Percentiles rank a stretch among this genome's conserved stretches.
Evolutionary conservation across 2,888 invertebrate species (phyloP).

Genomic region (Drosophila formosana): DNA sequence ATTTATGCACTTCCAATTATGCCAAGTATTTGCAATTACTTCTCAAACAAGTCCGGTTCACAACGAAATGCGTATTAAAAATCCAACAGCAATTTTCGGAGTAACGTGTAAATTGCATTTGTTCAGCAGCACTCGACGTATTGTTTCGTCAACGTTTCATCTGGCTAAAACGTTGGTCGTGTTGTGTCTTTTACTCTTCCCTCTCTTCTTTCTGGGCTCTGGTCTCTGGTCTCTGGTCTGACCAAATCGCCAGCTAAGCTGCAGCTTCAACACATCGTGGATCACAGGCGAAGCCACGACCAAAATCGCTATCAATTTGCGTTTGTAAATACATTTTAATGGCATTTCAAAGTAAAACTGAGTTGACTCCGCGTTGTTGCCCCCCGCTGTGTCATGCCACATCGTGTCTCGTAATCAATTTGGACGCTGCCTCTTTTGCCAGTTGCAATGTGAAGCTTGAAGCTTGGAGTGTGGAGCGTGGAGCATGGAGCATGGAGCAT

Average conservation of each 20-base stretch:
- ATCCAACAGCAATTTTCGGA: background rate
- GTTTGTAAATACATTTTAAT: slow-evolving; percentile 82
- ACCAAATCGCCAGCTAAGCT: slow-evolving; percentile 69
- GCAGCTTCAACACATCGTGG: slow-evolving; percentile 67
- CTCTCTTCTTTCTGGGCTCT: background rate
- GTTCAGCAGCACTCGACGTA: slow-evolving; percentile 23
- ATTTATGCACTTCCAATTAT: slow-evolving; percentile 21
- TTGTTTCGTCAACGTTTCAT: slow-evolving; percentile 5
- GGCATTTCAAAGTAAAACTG: slow-evolving; percentile 78
- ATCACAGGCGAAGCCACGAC: slow-evolving; percentile 38
- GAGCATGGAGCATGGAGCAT: background rate
- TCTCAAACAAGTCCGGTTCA: background rate
- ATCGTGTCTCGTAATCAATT: slow-evolving; percentile 70
- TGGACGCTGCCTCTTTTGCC: slow-evolving; percentile 46
- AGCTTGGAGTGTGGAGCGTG: no score
- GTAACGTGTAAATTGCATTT: slow-evolving; percentile 37
- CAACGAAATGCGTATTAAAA: background rate
- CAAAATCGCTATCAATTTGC: slow-evolving; percentile 79
- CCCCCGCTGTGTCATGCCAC: slow-evolving; percentile 16
- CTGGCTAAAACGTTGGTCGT: slow-evolving; percentile 25
- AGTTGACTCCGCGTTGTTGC: slow-evolving; percentile 47
- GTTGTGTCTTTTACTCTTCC: background rate
- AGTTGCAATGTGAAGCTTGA: background rate
- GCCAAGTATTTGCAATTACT: slow-evolving; percentile 30
- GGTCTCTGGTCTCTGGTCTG: slow-evolving; percentile 18